These are phyloP conservation scores for Eudasyphora cyanicolor DNA, from an alignment of 2,888 invertebrate genomes.

Conservation along the genomic window DNA sequence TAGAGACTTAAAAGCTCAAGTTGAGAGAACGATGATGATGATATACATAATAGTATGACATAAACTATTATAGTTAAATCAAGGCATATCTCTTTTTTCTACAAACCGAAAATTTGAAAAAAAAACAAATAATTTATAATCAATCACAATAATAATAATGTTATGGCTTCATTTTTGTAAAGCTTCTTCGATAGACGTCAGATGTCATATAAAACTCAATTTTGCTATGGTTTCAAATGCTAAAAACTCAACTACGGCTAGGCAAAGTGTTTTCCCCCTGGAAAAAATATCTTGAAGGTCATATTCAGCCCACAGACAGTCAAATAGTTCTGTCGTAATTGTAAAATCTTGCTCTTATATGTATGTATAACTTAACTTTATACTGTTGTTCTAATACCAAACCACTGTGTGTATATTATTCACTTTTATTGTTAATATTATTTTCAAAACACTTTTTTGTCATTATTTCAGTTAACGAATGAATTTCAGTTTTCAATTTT, in stretches of 20 bases:
- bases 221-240: constrained; percentile 52
- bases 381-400: neutral
- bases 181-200: constrained; percentile 37
- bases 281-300: neutral
- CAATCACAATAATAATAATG: neutral
- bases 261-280: neutral
- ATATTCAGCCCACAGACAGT: neutral
- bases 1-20: constrained; percentile 2
- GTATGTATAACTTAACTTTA: neutral
- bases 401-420: neutral
- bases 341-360: neutral
- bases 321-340: neutral
- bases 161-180: constrained; percentile 57
- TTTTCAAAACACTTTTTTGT: neutral
- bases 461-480: neutral
- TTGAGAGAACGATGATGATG: constrained; percentile 37
- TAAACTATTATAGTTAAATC: constrained; percentile 58
- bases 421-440: neutral
- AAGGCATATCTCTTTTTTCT: constrained; percentile 61
- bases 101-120: constrained; percentile 31
- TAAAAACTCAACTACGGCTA: neutral
- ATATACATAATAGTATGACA: constrained; percentile 23
- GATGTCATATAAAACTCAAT: constrained; percentile 26
- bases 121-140: constrained; percentile 25
- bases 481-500: neutral